phyloP scores from a whole-genome alignment of 2,797 vertebrate genomes.

The Presbytis comata region DNA sequence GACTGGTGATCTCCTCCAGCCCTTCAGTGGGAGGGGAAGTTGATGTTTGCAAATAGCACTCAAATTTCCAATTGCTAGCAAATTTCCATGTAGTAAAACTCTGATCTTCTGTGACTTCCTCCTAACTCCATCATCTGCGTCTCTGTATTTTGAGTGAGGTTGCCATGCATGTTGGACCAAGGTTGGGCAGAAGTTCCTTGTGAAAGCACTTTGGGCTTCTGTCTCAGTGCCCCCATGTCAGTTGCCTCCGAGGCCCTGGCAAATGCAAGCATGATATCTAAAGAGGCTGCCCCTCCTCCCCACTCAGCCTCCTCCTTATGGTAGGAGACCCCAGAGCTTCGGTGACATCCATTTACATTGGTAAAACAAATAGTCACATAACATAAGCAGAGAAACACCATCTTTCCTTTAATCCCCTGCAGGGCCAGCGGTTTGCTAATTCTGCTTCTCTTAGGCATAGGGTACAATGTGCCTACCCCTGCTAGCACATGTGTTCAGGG shows the following conservation, averaged over 20 bases:
- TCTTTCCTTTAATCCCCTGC: neutral
- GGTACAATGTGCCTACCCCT: fast-evolving
- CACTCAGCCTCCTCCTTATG: neutral
- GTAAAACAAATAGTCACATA: neutral
- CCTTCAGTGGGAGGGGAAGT: neutral
- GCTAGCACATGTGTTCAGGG: no score
- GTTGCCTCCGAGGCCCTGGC: neutral
- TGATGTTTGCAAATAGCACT: fast-evolving
- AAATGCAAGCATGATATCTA: neutral
- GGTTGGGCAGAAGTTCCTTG: neutral
- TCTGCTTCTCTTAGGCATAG: neutral
- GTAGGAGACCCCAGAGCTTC: neutral
- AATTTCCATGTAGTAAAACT: neutral
- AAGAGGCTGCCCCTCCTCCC: neutral
- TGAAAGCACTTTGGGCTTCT: neutral
- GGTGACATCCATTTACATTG: neutral
- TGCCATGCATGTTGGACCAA: neutral
- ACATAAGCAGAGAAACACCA: neutral
- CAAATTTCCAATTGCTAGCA: no score
- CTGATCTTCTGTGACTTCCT: neutral
- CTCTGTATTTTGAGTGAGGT: neutral
- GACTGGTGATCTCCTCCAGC: neutral
- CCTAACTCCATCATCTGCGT: neutral
- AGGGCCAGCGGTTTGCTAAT: no score
- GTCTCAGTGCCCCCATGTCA: fast-evolving